Percentiles rank a stretch among this genome's conserved stretches.
Conservation (phyloP, 2,797 vertebrate species). For the Miichthys miiuy region DNA sequence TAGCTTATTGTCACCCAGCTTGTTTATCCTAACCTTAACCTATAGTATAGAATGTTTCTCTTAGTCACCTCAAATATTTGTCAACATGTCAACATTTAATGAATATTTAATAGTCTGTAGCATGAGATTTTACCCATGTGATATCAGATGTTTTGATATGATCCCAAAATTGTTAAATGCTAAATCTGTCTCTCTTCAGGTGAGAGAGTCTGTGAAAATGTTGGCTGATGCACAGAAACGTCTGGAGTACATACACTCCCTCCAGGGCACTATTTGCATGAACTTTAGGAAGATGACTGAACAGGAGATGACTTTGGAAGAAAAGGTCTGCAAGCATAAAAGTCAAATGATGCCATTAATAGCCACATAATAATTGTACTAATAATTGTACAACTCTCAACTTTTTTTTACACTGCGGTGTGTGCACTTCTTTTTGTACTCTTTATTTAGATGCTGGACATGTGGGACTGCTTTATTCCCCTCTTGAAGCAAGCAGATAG, state of each 20-base stretch:
- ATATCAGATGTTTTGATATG: no score
- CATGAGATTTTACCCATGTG: no score
- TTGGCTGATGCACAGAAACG: conserved; percentile 70
- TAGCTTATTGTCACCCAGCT: background rate
- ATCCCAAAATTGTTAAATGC: background rate
- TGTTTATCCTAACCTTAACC: background rate
- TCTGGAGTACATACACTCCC: conserved; percentile 81
- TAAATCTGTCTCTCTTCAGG: conserved; percentile 68
- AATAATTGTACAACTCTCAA: background rate
- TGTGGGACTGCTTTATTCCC: conserved; percentile 82
- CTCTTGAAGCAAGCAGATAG: conserved; percentile 81
- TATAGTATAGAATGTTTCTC: no score
- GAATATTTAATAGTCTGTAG: no score
- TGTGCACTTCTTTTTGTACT: conserved; percentile 31
- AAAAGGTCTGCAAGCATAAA: conserved; percentile 78
- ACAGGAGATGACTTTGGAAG: conserved; percentile 72
- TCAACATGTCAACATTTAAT: no score
- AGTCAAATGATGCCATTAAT: background rate
- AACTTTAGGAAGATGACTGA: conserved; percentile 72
- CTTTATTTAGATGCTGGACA: conserved; percentile 78
- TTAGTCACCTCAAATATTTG: no score
- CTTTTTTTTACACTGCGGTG: background rate
- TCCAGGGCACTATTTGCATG: conserved; percentile 75
- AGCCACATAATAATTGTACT: background rate
- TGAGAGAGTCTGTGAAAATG: conserved; percentile 77